phyloP scores from a whole-genome alignment of 2,888 invertebrate species.

The Melieria crassipennis region DNA sequence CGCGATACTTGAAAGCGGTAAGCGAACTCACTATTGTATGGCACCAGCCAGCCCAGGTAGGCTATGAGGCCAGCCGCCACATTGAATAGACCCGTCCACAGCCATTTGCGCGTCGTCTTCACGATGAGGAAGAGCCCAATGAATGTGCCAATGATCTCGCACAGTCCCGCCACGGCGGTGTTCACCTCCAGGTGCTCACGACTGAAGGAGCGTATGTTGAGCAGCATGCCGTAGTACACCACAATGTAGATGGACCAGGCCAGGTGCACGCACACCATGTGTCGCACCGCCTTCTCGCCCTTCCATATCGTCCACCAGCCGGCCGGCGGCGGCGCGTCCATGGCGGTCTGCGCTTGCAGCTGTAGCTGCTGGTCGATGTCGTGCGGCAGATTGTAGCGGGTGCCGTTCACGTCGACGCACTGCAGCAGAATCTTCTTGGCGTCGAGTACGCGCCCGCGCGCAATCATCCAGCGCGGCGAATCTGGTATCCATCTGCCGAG shows the following conservation, averaged over 20 bases:
- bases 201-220: constrained; percentile 67
- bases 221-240: constrained; percentile 67
- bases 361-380: constrained; percentile 65
- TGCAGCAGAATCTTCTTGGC: constrained; percentile 64
- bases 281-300: constrained; percentile 60
- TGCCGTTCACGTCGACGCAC: constrained; percentile 64
- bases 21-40: constrained; percentile 36
- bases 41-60: constrained; percentile 64
- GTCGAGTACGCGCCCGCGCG: constrained; percentile 62
- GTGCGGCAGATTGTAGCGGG: constrained; percentile 60
- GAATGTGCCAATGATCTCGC: constrained; percentile 64
- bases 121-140: constrained; percentile 63
- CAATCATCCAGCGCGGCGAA: constrained; percentile 67
- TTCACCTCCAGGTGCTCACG: constrained; percentile 65
- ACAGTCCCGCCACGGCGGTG: constrained; percentile 64
- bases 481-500: constrained; percentile 65
- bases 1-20: not conserved
- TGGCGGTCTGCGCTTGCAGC: constrained; percentile 62
- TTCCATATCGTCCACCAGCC: constrained; percentile 66
- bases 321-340: constrained; percentile 62
- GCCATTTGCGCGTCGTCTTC: constrained; percentile 62
- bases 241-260: constrained; percentile 65
- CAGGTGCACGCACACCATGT: constrained; percentile 63
- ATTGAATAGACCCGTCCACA: constrained; percentile 64
- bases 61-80: constrained; percentile 62